Evolutionary conservation across 2,888 invertebrate genomes (phyloP), one percentile per base, ranked within the genome.

Genomic region (Ophion slaviceki): DNA sequence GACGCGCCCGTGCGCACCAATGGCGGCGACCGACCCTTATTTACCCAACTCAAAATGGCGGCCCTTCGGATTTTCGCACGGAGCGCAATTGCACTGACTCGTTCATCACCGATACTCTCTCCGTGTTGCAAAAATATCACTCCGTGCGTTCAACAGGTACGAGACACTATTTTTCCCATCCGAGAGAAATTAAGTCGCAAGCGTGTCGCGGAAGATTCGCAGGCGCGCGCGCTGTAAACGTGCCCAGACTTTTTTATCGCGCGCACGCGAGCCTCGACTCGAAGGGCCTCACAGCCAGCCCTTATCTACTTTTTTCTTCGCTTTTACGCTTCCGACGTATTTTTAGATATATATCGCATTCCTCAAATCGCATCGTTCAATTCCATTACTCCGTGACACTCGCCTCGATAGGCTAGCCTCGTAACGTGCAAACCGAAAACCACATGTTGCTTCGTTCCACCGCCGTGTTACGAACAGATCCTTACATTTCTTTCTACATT

Each of bases 1-100:
- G 93, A 93, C 93, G 93, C 93, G 91, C 92, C 91, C 92, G 92
- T 91, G 91, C 90, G 90, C 92, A 90, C 90, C 92, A 93, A 93
- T 93, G 93, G 92, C 92, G 90, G 91, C 89, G 88, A 90, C 89
- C 92, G 92, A 92, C 93, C 92, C 92, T 92, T 92, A 92, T 92
- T 92, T 91, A 92, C 89, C 88, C 84, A 89, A 90, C 83, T 91
- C 92, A 93, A 93, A 92, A 93, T 93, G 93, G 93, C 93, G 85
- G 91, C 92, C 92, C 93, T 93, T 90, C 89, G 92, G 83, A 86
- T 91, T 89, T 88, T 92, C 90, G 88, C 92, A 89, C 91, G 92
- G 79, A 86, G 87, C 67, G 86, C 82, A 80, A 85, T 91, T 84
- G 84, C 86, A 32, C 78, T 81, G 72, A 74, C 89, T 82, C 77